These are phyloP conservation scores for Hemichromis elongatus DNA, from an alignment of 2,113 vertebrate species.

Conservation along the genomic window DNA sequence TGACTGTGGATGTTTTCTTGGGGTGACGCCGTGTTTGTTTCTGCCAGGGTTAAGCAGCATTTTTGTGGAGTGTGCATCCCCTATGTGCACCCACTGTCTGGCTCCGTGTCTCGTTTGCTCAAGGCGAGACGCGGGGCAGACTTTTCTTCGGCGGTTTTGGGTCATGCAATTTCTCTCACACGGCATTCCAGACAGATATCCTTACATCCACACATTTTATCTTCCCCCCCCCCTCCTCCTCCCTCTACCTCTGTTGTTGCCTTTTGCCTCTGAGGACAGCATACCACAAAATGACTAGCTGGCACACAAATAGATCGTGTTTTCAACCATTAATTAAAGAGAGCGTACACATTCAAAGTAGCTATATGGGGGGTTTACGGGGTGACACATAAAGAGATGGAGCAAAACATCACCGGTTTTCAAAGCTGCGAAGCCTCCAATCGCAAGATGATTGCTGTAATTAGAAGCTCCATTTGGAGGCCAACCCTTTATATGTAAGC, in stretches of 20 bases:
- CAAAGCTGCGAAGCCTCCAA: neutral
- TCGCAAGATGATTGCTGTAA: neutral
- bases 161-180: constrained; percentile 45
- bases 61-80: neutral
- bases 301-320: neutral
- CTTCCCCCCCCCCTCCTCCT: neutral
- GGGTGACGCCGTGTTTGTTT: neutral
- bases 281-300: neutral
- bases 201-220: constrained; percentile 32
- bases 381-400: neutral
- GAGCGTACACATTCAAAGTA: neutral
- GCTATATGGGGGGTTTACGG: neutral
- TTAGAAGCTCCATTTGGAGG: neutral
- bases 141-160: constrained; percentile 28
- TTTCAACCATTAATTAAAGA: neutral
- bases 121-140: neutral
- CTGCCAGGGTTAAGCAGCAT: neutral
- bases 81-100: constrained; percentile 36
- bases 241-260: neutral
- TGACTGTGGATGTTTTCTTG: neutral
- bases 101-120: constrained; percentile 20
- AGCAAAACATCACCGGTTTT: neutral
- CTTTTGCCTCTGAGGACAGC: neutral
- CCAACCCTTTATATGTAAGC: neutral
- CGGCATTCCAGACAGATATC: constrained; percentile 58